Percentiles rank a stretch among this genome's conserved stretches.
phyloP scores from a whole-genome alignment of 2,888 invertebrate genomes.

The Coelinius sp. region DNA sequence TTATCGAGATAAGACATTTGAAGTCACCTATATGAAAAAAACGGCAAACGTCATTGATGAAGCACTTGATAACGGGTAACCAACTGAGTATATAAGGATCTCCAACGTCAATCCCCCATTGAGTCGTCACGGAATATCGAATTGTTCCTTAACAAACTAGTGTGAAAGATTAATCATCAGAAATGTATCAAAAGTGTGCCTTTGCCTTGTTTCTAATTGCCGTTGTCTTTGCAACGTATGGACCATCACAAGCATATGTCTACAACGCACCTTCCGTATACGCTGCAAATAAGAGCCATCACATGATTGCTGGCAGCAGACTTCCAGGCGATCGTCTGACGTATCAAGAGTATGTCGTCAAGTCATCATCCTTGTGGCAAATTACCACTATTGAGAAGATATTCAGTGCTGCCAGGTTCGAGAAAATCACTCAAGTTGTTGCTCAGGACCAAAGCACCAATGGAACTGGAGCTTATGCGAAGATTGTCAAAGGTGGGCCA shows the following conservation, averaged over 20 bases:
- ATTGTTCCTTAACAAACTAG: not conserved
- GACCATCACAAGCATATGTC: not conserved
- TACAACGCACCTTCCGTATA: not conserved
- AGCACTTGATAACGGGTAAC: not conserved
- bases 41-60: slow-evolving; percentile 42
- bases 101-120: not conserved
- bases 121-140: not conserved
- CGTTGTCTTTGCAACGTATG: slow-evolving; percentile 18
- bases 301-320: slow-evolving; percentile 44
- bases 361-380: slow-evolving; percentile 52
- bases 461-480: slow-evolving; percentile 68
- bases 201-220: slow-evolving; percentile 20
- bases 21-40: not conserved
- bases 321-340: slow-evolving; percentile 42
- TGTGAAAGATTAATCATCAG: not conserved
- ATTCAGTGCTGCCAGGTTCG: slow-evolving; percentile 45
- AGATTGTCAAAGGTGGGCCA: slow-evolving; percentile 65
- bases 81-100: slow-evolving; percentile 46
- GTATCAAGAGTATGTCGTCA: slow-evolving; percentile 46
- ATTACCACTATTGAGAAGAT: slow-evolving; percentile 52
- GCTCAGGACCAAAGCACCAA: slow-evolving; percentile 65
- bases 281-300: slow-evolving; percentile 31
- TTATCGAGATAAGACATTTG: not conserved
- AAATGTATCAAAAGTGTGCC: slow-evolving; percentile 22
- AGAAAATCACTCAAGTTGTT: slow-evolving; percentile 63